Percentiles rank a stretch among this genome's conserved stretches.
Conservation (phyloP, 2,113 vertebrate species). For the Ceyx margarethae region DNA sequence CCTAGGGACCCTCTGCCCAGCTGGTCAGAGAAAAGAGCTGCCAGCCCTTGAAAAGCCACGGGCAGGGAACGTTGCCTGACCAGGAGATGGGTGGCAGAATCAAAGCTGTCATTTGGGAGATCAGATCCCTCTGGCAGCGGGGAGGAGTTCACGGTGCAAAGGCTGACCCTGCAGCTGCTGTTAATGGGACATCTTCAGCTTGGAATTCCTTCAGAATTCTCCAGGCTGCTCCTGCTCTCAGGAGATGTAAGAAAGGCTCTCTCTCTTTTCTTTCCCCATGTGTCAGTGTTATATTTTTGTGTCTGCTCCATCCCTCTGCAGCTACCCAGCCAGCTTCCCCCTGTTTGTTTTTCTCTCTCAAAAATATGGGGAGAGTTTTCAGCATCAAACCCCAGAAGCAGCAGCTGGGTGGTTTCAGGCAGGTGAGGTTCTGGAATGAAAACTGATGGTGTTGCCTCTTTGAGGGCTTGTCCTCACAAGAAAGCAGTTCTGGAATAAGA, state of each 20-base stretch:
- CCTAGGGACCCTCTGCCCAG: background rate
- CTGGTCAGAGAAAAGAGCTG: background rate
- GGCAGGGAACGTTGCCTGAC: background rate
- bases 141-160: background rate
- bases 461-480: background rate
- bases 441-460: background rate
- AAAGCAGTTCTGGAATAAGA: background rate
- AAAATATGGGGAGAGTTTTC: background rate
- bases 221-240: background rate
- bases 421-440: background rate
- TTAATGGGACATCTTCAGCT: background rate
- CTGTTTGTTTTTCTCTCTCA: background rate
- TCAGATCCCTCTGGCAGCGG: background rate
- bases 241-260: background rate
- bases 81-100: background rate
- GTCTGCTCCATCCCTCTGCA: background rate
- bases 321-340: background rate
- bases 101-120: background rate
- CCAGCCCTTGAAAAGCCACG: background rate
- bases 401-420: background rate
- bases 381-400: background rate
- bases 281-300: background rate
- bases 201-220: background rate
- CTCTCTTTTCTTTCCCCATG: fast-evolving
- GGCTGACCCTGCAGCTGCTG: background rate